Conservation (phyloP, 2,888 invertebrate genomes). For the Drosophila testacea region DNA sequence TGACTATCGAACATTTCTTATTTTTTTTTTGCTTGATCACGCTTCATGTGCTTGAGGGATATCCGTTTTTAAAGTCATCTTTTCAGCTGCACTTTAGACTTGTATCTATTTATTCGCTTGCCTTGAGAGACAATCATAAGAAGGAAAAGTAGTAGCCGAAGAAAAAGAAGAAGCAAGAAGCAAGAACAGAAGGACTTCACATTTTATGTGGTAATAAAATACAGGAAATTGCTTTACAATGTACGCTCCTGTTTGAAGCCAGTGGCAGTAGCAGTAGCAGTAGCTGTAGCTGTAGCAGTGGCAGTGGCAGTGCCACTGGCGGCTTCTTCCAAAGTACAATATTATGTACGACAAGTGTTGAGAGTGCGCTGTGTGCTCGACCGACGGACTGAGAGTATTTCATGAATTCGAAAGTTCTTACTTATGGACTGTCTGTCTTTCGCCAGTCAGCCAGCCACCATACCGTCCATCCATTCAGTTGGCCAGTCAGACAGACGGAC, state of each 20-base stretch:
- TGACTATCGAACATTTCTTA: slow-evolving; percentile 14
- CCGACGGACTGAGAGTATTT: slow-evolving; percentile 41
- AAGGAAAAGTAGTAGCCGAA: slow-evolving; percentile 10
- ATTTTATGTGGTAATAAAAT: slow-evolving; percentile 72
- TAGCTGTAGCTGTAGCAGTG: slow-evolving; percentile 1
- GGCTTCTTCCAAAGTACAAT: slow-evolving; percentile 66
- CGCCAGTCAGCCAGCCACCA: slow-evolving; percentile 13
- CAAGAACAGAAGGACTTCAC: slow-evolving; percentile 45
- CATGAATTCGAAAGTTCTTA: slow-evolving; percentile 64
- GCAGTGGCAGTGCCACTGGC: slow-evolving; percentile 27
- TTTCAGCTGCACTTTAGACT: slow-evolving; percentile 32
- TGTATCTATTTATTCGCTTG: slow-evolving; percentile 41
- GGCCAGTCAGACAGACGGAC: slow-evolving; percentile 3
- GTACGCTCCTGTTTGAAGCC: slow-evolving; percentile 55
- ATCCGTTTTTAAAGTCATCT: slow-evolving; percentile 48
- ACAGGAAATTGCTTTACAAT: slow-evolving; percentile 76
- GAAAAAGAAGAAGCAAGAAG: slow-evolving; percentile 22
- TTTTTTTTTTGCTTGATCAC: slow-evolving; percentile 22
- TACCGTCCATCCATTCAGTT: slow-evolving; percentile 8
- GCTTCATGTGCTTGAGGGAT: slow-evolving; percentile 34
- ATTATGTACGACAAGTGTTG: slow-evolving; percentile 70
- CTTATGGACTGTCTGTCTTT: slow-evolving; percentile 50
- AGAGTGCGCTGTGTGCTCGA: slow-evolving; percentile 35
- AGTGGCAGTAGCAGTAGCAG: slow-evolving; percentile 9
- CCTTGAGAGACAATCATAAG: slow-evolving; percentile 55